Evolutionary conservation across 1,140 invertebrate genomes (phyloP).

Genomic region (Pseudachorutes palmiensis): DNA sequence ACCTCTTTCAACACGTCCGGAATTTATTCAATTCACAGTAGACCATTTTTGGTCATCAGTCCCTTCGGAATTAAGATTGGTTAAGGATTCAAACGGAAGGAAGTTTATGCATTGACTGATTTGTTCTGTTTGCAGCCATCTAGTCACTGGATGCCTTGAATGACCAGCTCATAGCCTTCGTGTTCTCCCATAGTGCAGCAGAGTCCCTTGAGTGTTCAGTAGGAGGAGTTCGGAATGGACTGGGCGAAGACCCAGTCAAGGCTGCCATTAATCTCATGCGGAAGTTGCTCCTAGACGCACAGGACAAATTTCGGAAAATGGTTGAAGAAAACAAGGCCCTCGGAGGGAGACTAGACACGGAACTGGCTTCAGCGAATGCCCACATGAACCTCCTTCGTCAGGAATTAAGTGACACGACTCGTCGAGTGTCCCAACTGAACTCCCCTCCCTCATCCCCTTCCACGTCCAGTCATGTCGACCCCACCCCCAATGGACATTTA

Average conservation of each 20-base stretch:
- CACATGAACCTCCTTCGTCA: constrained; percentile 36
- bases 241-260: constrained; percentile 41
- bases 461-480: constrained; percentile 22
- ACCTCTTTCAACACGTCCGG: not conserved
- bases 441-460: constrained; percentile 31
- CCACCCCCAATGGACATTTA: not conserved
- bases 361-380: constrained; percentile 32
- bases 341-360: constrained; percentile 52
- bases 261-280: constrained; percentile 46
- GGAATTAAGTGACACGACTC: constrained; percentile 33
- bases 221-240: constrained; percentile 31
- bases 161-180: constrained; percentile 47
- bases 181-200: constrained; percentile 39
- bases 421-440: constrained; percentile 33
- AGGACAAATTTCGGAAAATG: constrained; percentile 60
- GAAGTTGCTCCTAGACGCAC: constrained; percentile 22
- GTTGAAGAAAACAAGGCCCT: constrained; percentile 60
- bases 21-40: not conserved
- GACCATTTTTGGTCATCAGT: not conserved
- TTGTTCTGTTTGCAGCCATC: constrained; percentile 43
- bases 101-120: too few species aligned
- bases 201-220: constrained; percentile 31
- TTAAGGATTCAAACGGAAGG: not conserved
- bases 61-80: not conserved
- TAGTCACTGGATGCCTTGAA: constrained; percentile 46